These are phyloP conservation scores for Baccha elongata DNA, from an alignment of 2,888 invertebrate species.

Conservation along the genomic window DNA sequence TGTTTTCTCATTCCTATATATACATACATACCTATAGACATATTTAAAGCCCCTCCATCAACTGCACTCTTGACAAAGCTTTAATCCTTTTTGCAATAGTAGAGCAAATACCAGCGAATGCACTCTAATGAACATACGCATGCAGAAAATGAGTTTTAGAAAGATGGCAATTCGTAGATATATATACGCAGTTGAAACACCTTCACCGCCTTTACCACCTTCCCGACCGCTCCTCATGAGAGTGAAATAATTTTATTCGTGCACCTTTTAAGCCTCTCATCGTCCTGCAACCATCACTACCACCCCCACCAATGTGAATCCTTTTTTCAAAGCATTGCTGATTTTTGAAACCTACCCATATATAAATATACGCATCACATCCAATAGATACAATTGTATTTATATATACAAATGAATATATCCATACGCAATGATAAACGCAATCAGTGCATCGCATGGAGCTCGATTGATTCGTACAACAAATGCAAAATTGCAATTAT, in stretches of 20 bases:
- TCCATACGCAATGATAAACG: constrained; percentile 49
- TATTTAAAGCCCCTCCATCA: not conserved
- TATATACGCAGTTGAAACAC: constrained; percentile 21
- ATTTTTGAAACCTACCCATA: constrained; percentile 53
- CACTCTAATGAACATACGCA: constrained; percentile 68
- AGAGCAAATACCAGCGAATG: constrained; percentile 15
- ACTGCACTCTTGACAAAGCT: constrained; percentile 20
- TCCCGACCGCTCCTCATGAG: not conserved
- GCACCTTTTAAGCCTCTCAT: constrained; percentile 46
- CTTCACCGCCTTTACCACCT: not conserved
- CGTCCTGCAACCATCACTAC: not conserved
- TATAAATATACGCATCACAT: constrained; percentile 20
- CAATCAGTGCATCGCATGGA: constrained; percentile 61
- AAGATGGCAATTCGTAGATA: constrained; percentile 48
- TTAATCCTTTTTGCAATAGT: constrained; percentile 54
- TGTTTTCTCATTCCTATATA: constrained; percentile 11
- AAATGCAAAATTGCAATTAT: constrained; percentile 72
- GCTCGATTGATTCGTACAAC: constrained; percentile 69
- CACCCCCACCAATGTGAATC: not conserved
- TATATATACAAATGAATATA: constrained; percentile 1
- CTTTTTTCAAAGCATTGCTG: constrained; percentile 49
- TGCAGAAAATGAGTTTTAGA: constrained; percentile 63
- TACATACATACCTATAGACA: not conserved
- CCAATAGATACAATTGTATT: constrained; percentile 10
- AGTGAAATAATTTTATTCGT: constrained; percentile 67